phyloP scores from a whole-genome alignment of 1,140 invertebrate species.

The Drosophila parvula region DNA sequence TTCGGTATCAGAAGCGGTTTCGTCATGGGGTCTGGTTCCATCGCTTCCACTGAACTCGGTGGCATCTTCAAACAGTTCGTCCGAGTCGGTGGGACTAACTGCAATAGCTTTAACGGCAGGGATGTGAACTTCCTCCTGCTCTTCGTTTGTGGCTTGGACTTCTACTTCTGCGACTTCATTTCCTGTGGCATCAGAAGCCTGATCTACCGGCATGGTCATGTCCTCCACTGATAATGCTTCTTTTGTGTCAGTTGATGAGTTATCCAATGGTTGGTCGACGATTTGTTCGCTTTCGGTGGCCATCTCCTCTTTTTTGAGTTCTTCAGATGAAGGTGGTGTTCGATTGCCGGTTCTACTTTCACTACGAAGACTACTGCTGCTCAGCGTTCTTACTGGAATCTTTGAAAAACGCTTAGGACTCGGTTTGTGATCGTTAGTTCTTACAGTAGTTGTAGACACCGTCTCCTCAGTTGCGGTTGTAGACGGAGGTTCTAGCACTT shows the following conservation, averaged over 20 bases:
- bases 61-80: constrained; percentile 74
- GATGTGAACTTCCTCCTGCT: not conserved
- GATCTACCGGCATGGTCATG: too few relatives aligned
- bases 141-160: not conserved
- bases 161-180: not conserved
- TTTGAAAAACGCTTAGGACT: constrained; percentile 62
- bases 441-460: not conserved
- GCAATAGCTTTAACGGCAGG: not conserved
- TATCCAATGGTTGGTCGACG: not conserved
- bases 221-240: not conserved
- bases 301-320: not conserved
- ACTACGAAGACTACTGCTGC: constrained; percentile 55
- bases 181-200: not conserved
- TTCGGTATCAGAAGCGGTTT: constrained; percentile 67
- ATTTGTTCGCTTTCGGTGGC: not conserved
- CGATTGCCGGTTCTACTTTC: constrained; percentile 48
- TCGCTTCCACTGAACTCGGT: constrained; percentile 58
- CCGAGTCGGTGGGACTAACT: constrained; percentile 34
- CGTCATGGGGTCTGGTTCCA: constrained; percentile 31
- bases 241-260: not conserved
- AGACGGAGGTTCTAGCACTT: not conserved
- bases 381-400: constrained; percentile 69
- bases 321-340: constrained; percentile 20
- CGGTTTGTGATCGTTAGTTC: constrained; percentile 16
- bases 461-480: not conserved